Base-by-base conservation (phyloP, 2,888 invertebrate species). In the Chrysotoxum bicinctum region DNA sequence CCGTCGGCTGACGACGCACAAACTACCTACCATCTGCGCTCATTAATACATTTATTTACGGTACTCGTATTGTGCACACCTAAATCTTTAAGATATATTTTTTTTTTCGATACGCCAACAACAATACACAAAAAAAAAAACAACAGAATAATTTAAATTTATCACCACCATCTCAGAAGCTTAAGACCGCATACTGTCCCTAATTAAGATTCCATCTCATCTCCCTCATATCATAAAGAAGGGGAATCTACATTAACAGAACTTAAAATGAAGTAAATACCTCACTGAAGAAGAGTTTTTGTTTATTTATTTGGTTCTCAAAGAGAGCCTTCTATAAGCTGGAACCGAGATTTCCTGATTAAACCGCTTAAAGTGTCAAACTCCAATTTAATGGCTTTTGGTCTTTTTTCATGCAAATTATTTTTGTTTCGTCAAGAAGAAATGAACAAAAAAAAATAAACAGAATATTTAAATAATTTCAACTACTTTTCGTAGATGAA, bases 281-380 rank as follows among this genome's bases (percentile, higher is more conserved):
- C 66, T 50, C 50, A 35, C 72, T 16, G 43, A 43, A 62, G 43
- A 58, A 10, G 32, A 40, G 21, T 21, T 35, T 32, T 26, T 54
- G 10, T 16, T 12, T 10, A 14, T 12, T 62, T 60, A 16, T n/a
- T 35, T 19, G 9, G 21, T 35, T 58, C 64, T 21, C 35, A 43
- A 48, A 48, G 30, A 32, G 48, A 21, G 14, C 40, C 79, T 52
- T 35, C 37, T 37, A 23, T 12, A 16, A 45, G 16, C 7, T 32
- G 19, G 19, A 50, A 37, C 35, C 35, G 32, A 79, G 75, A 73
- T 68, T 80, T n/a, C 35, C 75, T 68, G 76, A 85, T 76, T 80
- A 72, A 72, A 76, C 80, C 72, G 75, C 80, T 85, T 84, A 75
- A 84, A 70, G 84, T 80, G 80, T 85, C 80, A 80, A 83, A 76